Conservation (phyloP, 2,888 invertebrate genomes). For the Sesia apiformis region DNA sequence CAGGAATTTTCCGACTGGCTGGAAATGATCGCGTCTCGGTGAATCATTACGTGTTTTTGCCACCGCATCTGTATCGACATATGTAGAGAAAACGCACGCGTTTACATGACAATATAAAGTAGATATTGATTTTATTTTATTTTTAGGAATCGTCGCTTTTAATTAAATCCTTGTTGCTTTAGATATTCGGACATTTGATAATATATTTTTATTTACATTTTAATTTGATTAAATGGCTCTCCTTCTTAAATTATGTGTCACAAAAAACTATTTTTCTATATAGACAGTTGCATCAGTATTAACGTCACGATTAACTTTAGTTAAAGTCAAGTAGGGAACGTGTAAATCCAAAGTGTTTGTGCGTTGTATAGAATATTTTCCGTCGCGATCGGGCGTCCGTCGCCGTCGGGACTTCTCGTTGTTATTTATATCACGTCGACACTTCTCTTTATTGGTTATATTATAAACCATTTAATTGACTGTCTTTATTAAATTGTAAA, state of each 20-base stretch:
- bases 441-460: background rate
- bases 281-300: background rate
- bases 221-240: too few relatives aligned
- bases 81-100: background rate
- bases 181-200: too few relatives aligned
- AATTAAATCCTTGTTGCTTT: too few relatives aligned
- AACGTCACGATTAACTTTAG: background rate
- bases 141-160: too few relatives aligned
- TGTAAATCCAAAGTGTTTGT: background rate
- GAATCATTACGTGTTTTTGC: conserved; percentile 64
- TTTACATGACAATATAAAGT: background rate
- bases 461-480: background rate
- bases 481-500: background rate
- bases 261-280: background rate
- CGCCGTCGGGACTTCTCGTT: background rate
- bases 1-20: conserved; percentile 71
- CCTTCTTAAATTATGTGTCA: too few relatives aligned
- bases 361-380: background rate
- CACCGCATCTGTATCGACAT: conserved; percentile 6
- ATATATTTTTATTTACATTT: too few relatives aligned
- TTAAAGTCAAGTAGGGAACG: background rate
- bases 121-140: too few relatives aligned
- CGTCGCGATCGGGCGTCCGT: background rate
- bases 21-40: conserved; percentile 60
- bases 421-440: background rate